These are phyloP conservation scores for Nomada ruficornis DNA, from an alignment of 2,888 invertebrate genomes.

Conservation along the genomic window DNA sequence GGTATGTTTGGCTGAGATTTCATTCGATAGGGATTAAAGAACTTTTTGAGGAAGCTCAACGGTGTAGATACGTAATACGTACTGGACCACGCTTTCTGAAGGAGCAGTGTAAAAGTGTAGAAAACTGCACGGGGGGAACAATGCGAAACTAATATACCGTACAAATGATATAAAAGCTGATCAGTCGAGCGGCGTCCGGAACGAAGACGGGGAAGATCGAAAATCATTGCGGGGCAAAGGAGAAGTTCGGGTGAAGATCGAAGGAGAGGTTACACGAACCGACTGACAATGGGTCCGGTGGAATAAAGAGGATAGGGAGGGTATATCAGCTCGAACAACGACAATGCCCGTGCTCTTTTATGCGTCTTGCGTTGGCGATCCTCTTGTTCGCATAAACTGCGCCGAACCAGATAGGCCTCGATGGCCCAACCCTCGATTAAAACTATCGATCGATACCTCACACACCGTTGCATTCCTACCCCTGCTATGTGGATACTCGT, in stretches of 20 bases:
- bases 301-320: constrained; percentile 55
- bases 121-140: not conserved
- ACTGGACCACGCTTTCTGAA: no score
- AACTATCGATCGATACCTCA: constrained; percentile 72
- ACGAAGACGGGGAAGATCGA: constrained; percentile 33
- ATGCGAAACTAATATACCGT: constrained; percentile 11
- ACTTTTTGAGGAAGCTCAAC: not conserved
- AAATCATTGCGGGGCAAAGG: constrained; percentile 28
- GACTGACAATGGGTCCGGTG: constrained; percentile 60
- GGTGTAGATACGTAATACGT: not conserved
- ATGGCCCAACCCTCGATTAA: constrained; percentile 73
- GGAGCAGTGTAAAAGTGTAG: not conserved
- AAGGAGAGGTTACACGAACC: constrained; percentile 44
- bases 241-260: constrained; percentile 19
- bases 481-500: constrained; percentile 8
- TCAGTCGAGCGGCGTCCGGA: constrained; percentile 6
- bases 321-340: constrained; percentile 62
- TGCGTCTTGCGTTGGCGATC: constrained; percentile 77
- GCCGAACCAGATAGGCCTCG: constrained; percentile 70
- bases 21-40: no score
- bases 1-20: not conserved
- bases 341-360: constrained; percentile 74
- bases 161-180: constrained; percentile 1
- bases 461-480: constrained; percentile 42
- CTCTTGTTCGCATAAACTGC: constrained; percentile 75